These are phyloP conservation scores for Indicator maculatus DNA, from an alignment of 2,113 vertebrate genomes.

Conservation along the genomic window DNA sequence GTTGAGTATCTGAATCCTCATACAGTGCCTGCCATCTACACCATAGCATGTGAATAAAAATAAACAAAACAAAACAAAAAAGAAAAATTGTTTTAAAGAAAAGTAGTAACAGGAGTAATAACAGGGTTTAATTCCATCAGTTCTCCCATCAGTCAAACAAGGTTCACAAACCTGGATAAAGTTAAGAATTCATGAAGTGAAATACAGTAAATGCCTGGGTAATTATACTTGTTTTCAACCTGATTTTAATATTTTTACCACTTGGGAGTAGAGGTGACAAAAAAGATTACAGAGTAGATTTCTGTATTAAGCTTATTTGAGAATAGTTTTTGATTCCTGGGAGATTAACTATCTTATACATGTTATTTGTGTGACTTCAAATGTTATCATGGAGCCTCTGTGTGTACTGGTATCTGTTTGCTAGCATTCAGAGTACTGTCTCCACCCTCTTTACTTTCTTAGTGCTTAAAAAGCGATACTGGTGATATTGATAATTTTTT, in stretches of 20 bases:
- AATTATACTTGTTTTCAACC: slow-evolving; percentile 25
- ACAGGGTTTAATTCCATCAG: slow-evolving; percentile 3
- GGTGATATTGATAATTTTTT: not conserved
- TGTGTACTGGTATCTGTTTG: not conserved
- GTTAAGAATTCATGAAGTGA: slow-evolving; percentile 40
- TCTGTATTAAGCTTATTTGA: not conserved
- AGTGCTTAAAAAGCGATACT: not conserved
- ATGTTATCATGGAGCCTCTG: not conserved
- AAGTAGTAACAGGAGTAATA: not conserved
- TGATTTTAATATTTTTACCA: slow-evolving; percentile 24
- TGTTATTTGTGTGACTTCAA: not conserved
- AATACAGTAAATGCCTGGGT: slow-evolving; percentile 37
- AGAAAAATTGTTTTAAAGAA: not conserved
- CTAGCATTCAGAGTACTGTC: not conserved
- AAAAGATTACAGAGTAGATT: not conserved
- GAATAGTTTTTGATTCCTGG: not conserved
- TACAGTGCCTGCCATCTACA: not conserved
- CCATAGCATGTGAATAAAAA: not conserved
- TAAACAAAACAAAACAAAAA: not conserved
- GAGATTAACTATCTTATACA: not conserved
- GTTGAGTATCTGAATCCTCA: not conserved
- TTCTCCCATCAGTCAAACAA: slow-evolving; percentile 17
- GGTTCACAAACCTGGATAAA: not conserved
- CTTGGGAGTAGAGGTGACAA: not conserved
- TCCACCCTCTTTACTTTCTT: not conserved